Conservation (phyloP, 1,140 invertebrate genomes). For the Matsumurasca onukii region DNA sequence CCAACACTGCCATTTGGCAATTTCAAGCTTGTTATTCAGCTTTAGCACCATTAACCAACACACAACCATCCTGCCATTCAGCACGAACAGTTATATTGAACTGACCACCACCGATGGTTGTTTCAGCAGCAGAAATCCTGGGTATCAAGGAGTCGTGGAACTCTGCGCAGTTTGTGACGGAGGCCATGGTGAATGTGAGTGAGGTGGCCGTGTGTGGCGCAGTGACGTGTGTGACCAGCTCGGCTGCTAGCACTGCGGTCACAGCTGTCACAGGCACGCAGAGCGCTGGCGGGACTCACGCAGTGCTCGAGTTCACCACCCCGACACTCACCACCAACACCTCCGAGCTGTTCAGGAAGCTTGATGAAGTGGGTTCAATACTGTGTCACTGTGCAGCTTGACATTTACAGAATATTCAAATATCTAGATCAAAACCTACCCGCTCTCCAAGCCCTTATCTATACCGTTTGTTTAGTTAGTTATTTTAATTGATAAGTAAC, state of each 20-base stretch:
- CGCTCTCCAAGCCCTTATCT: too few relatives aligned
- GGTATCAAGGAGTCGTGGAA: slow-evolving; percentile 23
- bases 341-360: slow-evolving; percentile 60
- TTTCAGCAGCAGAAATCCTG: slow-evolving; percentile 14
- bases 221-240: not conserved
- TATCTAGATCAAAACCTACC: not conserved
- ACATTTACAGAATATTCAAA: not conserved
- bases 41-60: too few relatives aligned
- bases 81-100: too few relatives aligned
- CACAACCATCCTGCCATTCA: too few relatives aligned
- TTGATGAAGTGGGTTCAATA: slow-evolving; percentile 57
- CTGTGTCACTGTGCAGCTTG: not conserved
- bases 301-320: not conserved
- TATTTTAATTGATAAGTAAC: too few relatives aligned
- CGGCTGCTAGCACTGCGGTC: not conserved
- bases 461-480: too few relatives aligned
- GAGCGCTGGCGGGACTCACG: too few relatives aligned
- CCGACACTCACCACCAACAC: too few relatives aligned
- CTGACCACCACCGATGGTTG: too few relatives aligned
- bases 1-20: too few relatives aligned
- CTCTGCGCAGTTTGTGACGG: slow-evolving; percentile 13
- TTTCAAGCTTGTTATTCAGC: too few relatives aligned
- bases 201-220: not conserved
- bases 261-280: not conserved
- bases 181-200: slow-evolving; percentile 14